A percentile compares a stretch with the other conserved stretches of the same genome.
Evolutionary conservation across 2,113 vertebrate species (phyloP).

Genomic region (Myiagra hebetior): DNA sequence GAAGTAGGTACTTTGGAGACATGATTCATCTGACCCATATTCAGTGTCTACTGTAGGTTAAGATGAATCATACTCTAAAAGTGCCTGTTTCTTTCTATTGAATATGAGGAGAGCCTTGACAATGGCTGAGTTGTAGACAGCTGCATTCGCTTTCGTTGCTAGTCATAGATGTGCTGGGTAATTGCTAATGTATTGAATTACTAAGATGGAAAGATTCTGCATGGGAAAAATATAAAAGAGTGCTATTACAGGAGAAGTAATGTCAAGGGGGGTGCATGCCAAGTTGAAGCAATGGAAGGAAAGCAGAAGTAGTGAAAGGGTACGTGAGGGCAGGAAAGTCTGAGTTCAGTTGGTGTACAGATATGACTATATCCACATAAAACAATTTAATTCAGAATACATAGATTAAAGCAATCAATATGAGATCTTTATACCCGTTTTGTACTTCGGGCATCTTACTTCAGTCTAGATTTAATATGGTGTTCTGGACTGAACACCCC

Average conservation of each 20-base stretch:
- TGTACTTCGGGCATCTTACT: neutral
- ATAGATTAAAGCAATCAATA: neutral
- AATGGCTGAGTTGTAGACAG: neutral
- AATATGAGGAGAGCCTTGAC: neutral
- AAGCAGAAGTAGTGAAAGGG: neutral
- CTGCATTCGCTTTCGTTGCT: neutral
- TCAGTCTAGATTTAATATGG: neutral
- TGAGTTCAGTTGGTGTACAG: neutral
- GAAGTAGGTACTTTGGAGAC: neutral
- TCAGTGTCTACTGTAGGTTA: neutral
- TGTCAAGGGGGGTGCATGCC: rapidly evolving
- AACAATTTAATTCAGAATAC: neutral
- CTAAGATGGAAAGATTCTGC: neutral
- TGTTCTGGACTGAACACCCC: neutral
- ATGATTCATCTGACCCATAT: conserved; percentile 6
- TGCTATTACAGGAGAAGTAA: neutral
- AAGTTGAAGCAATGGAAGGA: neutral
- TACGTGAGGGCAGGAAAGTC: neutral
- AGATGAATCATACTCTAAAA: neutral
- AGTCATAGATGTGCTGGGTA: neutral
- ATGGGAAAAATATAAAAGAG: neutral
- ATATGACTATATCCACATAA: neutral
- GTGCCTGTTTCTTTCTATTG: neutral
- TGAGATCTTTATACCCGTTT: neutral
- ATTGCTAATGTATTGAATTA: neutral